Evolutionary conservation across 2,113 vertebrate species (phyloP).

Genomic region (Potamarius usumacintae): DNA sequence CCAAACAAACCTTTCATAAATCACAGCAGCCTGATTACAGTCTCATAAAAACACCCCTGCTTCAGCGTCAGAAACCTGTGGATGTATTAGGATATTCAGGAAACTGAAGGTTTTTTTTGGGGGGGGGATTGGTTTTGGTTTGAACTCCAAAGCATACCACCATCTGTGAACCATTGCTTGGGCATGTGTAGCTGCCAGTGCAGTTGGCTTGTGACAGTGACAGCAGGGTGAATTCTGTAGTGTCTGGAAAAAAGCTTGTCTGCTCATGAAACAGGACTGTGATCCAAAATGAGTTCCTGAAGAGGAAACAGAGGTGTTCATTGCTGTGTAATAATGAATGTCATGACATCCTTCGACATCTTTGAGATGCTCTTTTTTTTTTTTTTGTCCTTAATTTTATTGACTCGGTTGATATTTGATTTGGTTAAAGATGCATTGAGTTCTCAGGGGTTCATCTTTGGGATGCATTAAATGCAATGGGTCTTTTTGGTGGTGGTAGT

Average conservation of each 20-base stretch:
- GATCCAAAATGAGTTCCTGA: not conserved
- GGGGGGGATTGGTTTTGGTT: no score
- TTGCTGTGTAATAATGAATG: not conserved
- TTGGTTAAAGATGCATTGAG: not conserved
- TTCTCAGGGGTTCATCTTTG: not conserved
- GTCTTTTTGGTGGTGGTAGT: no score
- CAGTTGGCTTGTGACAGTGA: slow-evolving; percentile 24
- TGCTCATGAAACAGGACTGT: slow-evolving; percentile 10
- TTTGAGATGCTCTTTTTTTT: not conserved
- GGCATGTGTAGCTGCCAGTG: slow-evolving; percentile 22
- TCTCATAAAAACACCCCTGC: not conserved
- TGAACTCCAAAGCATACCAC: slow-evolving; percentile 11
- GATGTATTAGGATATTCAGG: not conserved
- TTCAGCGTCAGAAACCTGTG: not conserved
- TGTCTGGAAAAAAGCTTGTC: slow-evolving; percentile 1
- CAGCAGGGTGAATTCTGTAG: slow-evolving; percentile 33
- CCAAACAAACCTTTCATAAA: not conserved
- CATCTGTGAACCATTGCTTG: slow-evolving; percentile 36
- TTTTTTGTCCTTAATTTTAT: not conserved
- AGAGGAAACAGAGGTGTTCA: not conserved
- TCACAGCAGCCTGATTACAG: not conserved
- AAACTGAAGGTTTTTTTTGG: slow-evolving; percentile 13
- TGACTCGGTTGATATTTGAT: not conserved
- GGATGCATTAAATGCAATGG: not conserved
- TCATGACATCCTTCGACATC: not conserved